Percentiles rank a stretch among this genome's conserved stretches.
Evolutionary conservation across 2,113 vertebrate genomes (phyloP).

Genomic region (rabbit (Oryctolagus cuniculus)): DNA sequence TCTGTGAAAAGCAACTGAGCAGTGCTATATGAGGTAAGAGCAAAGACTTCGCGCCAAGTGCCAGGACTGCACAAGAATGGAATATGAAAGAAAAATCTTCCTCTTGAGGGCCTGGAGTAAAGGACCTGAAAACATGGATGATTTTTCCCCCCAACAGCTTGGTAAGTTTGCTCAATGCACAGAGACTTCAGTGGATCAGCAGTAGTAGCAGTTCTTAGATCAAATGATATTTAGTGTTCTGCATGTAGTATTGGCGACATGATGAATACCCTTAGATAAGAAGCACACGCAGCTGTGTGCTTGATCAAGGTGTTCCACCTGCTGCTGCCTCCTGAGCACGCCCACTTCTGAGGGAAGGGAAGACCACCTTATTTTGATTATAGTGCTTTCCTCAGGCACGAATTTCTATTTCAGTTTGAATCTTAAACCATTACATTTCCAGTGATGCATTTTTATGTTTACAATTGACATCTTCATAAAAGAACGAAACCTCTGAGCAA

Average conservation of each 20-base stretch:
- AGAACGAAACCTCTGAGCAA: conserved; percentile 87
- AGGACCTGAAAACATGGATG: conserved; percentile 38
- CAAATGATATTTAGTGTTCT: conserved; percentile 17
- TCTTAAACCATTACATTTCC: conserved; percentile 88
- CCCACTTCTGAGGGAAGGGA: conserved; percentile 75
- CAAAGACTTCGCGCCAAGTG: background rate
- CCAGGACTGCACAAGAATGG: background rate
- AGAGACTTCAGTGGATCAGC: background rate
- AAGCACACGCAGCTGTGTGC: background rate
- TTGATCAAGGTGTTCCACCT: conserved; percentile 44
- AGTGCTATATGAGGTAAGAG: background rate
- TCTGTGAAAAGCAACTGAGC: background rate
- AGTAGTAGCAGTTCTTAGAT: background rate
- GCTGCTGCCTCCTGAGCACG: conserved; percentile 76
- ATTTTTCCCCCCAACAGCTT: background rate
- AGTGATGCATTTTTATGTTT: conserved; percentile 91
- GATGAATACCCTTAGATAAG: background rate
- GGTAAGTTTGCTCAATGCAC: conserved; percentile 72
- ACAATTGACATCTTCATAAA: conserved; percentile 90
- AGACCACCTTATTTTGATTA: conserved; percentile 86
- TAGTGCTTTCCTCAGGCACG: conserved; percentile 87
- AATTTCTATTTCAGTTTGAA: conserved; percentile 89
- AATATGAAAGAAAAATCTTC: background rate
- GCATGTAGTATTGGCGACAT: background rate
- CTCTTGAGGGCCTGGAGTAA: background rate